Base-by-base conservation (phyloP, 2,797 vertebrate species). In the Falco novaeseelandiae region DNA sequence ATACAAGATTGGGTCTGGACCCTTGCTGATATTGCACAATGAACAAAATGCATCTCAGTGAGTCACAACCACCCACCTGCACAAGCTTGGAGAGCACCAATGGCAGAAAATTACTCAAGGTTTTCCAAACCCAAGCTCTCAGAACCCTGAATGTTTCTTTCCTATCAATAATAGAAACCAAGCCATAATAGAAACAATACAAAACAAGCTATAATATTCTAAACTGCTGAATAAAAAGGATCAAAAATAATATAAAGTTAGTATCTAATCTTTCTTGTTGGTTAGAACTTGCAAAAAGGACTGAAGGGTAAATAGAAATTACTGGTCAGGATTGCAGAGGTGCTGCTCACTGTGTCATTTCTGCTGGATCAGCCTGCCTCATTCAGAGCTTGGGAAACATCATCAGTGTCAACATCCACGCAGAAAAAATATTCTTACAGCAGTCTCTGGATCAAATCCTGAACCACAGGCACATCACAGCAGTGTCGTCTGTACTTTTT, bases 311-410 rank as follows among this genome's bases (percentile, higher is more conserved):
- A 81, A 58, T 29, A 76, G 62, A 88, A 93, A 93, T 52, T 87
- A 23, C 51, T 76, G 58, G 29, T 32, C 3, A 1, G 22, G 40
- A 92, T 88, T 90, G 36, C 69, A 79, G 79, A 76, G 54, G 30
- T 77, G 59, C 48, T 87, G 73, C 36, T 92, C 34, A 38, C 51
- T 89, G 29, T 65, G 58, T 36, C 54, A 49, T 85, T 94, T 94
- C 49, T 92, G 89, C 82, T 86, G 72, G 42, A 88, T 94, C 87
- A 92, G 42, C 82, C 79, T 72, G 54, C 34, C 72, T 86, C 79
- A 86, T 93, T 92, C 54, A 94, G 27, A 90, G 79, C 51, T 49
- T n/a, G 34, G 76, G 58, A 95, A 91, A 46, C n/a, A 66, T 22
- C 2, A 1, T 65, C 55, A 73, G 27, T 52, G 36, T 82, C 77